These are phyloP conservation scores for Oligia fasciuncula DNA, from an alignment of 2,888 invertebrate species.

Conservation along the genomic window DNA sequence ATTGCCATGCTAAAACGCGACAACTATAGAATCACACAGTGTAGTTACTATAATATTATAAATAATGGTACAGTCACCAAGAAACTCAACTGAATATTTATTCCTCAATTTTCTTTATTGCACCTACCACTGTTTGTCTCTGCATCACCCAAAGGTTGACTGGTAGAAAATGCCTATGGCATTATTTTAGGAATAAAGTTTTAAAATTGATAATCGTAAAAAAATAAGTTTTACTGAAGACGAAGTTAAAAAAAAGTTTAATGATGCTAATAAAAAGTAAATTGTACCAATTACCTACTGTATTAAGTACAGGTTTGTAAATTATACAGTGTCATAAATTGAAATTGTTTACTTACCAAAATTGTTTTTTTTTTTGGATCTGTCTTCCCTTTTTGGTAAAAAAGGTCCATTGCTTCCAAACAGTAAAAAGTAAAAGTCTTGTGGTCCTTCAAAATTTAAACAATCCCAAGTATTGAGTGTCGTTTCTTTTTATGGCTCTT, in stretches of 20 bases:
- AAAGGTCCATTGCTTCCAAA: conserved; percentile 24
- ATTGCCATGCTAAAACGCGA: background rate
- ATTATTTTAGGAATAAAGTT: background rate
- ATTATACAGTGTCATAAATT: conserved; percentile 21
- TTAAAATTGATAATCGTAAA: background rate
- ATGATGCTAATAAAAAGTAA: background rate
- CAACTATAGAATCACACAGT: background rate
- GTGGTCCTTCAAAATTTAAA: conserved; percentile 61
- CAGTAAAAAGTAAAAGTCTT: conserved; percentile 53
- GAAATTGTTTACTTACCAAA: background rate
- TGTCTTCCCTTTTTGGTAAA: conserved; percentile 14
- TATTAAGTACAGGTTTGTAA: background rate
- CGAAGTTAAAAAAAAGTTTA: background rate
- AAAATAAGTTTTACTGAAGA: background rate
- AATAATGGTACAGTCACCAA: background rate
- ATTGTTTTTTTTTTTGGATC: conserved; percentile 8
- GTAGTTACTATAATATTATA: background rate
- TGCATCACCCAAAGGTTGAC: background rate
- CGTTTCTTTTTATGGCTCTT: conserved; percentile 61
- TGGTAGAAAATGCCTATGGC: background rate
- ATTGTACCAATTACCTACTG: background rate
- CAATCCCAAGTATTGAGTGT: conserved; percentile 65
- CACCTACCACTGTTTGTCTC: background rate
- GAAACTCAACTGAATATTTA: background rate
- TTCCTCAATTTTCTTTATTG: background rate